These are phyloP conservation scores for Hypanus sabinus DNA, from an alignment of 2,113 vertebrate genomes.

Conservation along the genomic window DNA sequence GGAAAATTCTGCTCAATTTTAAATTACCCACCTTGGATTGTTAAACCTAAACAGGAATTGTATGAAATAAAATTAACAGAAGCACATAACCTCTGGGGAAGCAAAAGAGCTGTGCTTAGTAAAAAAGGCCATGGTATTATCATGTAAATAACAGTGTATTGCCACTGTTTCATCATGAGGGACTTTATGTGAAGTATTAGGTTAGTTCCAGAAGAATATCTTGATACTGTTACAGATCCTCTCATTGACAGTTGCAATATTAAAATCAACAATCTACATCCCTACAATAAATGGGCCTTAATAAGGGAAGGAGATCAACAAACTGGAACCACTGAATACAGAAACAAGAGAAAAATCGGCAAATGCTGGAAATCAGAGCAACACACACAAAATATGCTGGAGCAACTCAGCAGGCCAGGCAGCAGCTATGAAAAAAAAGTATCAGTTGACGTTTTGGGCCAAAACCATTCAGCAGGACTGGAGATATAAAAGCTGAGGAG, in stretches of 20 bases:
- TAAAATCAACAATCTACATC: background rate
- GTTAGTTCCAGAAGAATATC: background rate
- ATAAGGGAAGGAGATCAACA: background rate
- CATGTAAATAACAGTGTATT: background rate
- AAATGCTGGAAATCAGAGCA: no score
- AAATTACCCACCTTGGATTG: background rate
- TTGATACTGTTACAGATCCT: background rate
- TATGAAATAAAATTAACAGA: background rate
- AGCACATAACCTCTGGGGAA: background rate
- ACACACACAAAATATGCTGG: no score
- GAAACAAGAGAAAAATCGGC: no score
- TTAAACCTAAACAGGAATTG: background rate
- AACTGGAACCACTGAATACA: background rate
- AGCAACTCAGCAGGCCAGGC: no score
- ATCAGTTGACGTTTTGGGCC: no score
- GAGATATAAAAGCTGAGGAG: no score
- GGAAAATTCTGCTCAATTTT: background rate
- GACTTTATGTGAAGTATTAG: background rate
- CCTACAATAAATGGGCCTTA: background rate
- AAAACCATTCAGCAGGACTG: no score
- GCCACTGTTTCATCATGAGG: background rate
- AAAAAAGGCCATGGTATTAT: background rate
- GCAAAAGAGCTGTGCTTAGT: background rate
- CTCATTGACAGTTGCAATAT: background rate
- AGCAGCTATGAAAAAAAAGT: no score